phyloP scores from a whole-genome alignment of 2,113 vertebrate genomes.

The Charadrius vociferus region DNA sequence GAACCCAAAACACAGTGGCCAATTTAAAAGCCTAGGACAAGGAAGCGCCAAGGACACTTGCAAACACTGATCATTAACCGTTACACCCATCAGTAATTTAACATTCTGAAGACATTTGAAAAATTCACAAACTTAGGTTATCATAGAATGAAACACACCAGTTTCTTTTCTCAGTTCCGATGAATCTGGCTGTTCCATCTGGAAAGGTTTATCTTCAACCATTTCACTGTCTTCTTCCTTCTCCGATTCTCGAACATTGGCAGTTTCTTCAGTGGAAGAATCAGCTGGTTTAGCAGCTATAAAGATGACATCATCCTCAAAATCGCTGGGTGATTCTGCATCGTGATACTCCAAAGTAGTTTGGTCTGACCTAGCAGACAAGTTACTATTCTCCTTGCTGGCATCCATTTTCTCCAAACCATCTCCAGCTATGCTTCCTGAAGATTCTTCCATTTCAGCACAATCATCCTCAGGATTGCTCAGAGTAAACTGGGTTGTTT shows the following conservation, averaged over 20 bases:
- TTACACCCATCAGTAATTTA: not conserved
- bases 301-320: slow-evolving; percentile 66
- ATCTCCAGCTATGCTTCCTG: slow-evolving; percentile 6
- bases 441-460: slow-evolving; percentile 31
- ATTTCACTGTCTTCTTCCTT: not conserved
- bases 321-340: slow-evolving; percentile 75
- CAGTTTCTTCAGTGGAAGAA: slow-evolving; percentile 1
- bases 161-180: not conserved
- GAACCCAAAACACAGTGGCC: too few relatives aligned
- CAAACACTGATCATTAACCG: not conserved
- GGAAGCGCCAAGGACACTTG: not conserved
- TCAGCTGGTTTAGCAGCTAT: slow-evolving; percentile 49
- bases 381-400: slow-evolving; percentile 73
- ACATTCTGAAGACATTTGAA: not conserved
- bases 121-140: not conserved
- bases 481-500: not conserved
- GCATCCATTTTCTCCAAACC: slow-evolving; percentile 55
- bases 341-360: slow-evolving; percentile 86
- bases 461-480: not conserved
- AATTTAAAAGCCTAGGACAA: too few relatives aligned
- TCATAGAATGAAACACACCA: slow-evolving; percentile 42
- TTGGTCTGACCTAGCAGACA: slow-evolving; percentile 79
- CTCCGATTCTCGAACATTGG: not conserved
- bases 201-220: not conserved
- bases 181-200: not conserved